Conservation (phyloP, 35 echinoderm and acorn worm genomes). For the Apostichopus californicus region DNA sequence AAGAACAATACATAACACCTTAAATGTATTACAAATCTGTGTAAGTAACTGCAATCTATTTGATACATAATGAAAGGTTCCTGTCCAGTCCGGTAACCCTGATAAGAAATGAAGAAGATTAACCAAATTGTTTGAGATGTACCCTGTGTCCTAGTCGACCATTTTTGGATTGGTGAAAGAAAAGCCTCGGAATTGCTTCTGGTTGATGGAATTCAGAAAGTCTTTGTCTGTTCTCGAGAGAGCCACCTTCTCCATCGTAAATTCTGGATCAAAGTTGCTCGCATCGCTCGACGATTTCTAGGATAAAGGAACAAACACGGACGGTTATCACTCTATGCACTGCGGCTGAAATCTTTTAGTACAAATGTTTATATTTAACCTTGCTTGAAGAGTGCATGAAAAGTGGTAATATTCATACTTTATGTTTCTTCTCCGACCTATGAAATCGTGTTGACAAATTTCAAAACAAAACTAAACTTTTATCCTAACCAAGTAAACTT, state of each 20-base stretch:
- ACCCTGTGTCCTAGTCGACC: conserved; percentile 20
- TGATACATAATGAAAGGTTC: background rate
- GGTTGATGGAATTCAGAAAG: conserved; percentile 93
- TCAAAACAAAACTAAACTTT: too few relatives aligned
- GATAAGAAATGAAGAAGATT: background rate
- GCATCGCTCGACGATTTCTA: conserved; percentile 93
- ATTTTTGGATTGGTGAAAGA: conserved; percentile 99
- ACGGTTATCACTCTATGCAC: too few relatives aligned
- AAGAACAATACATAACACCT: too few relatives aligned
- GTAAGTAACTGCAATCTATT: too few relatives aligned
- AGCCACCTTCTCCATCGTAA: conserved; percentile 98
- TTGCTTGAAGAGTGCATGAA: too few relatives aligned
- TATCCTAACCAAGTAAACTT: too few relatives aligned
- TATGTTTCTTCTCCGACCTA: too few relatives aligned
- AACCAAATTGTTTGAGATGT: background rate
- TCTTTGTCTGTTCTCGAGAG: conserved; percentile 83
- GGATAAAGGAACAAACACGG: background rate
- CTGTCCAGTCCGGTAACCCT: background rate
- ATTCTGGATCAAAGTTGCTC: conserved; percentile 99
- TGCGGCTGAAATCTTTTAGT: too few relatives aligned
- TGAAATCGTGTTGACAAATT: too few relatives aligned
- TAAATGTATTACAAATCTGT: too few relatives aligned
- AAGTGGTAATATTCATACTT: too few relatives aligned
- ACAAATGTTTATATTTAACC: too few relatives aligned
- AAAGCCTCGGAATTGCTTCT: conserved; percentile 95